Evolutionary conservation across 2,888 invertebrate species (phyloP), one percentile per base, ranked within the genome.

Genomic region (Pollenia labialis): DNA sequence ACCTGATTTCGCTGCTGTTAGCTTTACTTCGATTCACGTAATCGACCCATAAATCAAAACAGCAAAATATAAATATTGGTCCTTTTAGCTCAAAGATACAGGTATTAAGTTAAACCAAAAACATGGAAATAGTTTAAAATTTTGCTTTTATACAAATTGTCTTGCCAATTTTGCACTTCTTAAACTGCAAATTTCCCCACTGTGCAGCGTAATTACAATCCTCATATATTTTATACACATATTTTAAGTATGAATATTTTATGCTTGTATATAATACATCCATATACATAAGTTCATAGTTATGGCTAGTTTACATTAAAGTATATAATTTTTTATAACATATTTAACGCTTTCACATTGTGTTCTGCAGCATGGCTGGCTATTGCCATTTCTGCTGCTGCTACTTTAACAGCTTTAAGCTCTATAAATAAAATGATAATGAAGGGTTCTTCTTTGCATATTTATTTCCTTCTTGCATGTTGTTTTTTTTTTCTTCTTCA

Each of bases 401-500:
- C 4, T 52, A 2, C 10, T 11, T 56, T 77, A 56, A 69, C 42
- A n/a, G 60, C 60, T 52, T 68, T 72, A 7, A 40, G 54, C 64
- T 72, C 71, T 62, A 80, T 80, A 71, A 71, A 81, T 71, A 62
- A 72, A 54, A 46, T 64, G 42, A 62, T 62, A 72, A 72, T 64
- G 46, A 64, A 81, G 62, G 80, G 71, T 52, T 71, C 32, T 42
- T 54, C 60, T 71, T 81, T 50, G 54, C 52, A 81, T 64, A 46
- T 18, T 56, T 60, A 42, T 50, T 60, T 68, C 18, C 46, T 16
- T 23, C 46, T 12, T 58, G 48, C 48, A 48, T 32, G 66, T 54
- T 32, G 4, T 0, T 32, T 32, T 32, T 32, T 32, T 77, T 54
- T 46, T 14, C 1, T 46, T 14, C 1, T 77, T 23, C 14, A 54